Conservation (phyloP, 2,888 invertebrate genomes). For the Cylloceria caligata region DNA sequence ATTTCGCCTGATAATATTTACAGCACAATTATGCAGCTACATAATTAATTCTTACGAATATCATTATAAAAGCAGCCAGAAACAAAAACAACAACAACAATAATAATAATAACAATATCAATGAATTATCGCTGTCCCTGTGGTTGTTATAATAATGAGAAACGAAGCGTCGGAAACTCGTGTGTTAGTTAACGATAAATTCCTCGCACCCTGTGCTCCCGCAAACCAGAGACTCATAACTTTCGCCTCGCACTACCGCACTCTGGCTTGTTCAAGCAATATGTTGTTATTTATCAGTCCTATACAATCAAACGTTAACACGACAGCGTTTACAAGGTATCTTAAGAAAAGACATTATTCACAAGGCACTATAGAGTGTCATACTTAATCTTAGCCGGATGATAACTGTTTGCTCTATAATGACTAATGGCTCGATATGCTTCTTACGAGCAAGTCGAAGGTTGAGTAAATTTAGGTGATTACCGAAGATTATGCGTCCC, state of each 20-base stretch:
- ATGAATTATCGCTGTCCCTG: slow-evolving; percentile 16
- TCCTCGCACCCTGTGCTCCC: slow-evolving; percentile 42
- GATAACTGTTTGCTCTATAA: slow-evolving; percentile 23
- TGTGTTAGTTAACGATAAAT: slow-evolving; percentile 54
- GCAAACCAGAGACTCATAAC: slow-evolving; percentile 23
- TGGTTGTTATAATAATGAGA: slow-evolving; percentile 32
- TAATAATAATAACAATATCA: background rate
- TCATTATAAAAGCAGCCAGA: background rate
- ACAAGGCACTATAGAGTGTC: slow-evolving; percentile 18
- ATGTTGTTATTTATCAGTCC: slow-evolving; percentile 37
- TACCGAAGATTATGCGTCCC: background rate
- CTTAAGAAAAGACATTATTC: slow-evolving; percentile 17
- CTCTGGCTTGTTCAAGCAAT: slow-evolving; percentile 17
- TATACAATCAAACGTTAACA: slow-evolving; percentile 21
- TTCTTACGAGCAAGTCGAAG: background rate
- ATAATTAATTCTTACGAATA: background rate
- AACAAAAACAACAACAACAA: too few species aligned
- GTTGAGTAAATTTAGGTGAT: background rate
- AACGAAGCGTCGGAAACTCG: slow-evolving; percentile 28
- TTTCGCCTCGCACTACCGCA: background rate
- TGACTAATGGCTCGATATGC: slow-evolving; percentile 11
- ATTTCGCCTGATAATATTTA: background rate
- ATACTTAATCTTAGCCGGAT: slow-evolving; percentile 33
- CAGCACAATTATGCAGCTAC: background rate
- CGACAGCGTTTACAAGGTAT: slow-evolving; percentile 20